Evolutionary conservation across 2,113 vertebrate genomes (phyloP).

Genomic region (Craseonycteris thonglongyai): DNA sequence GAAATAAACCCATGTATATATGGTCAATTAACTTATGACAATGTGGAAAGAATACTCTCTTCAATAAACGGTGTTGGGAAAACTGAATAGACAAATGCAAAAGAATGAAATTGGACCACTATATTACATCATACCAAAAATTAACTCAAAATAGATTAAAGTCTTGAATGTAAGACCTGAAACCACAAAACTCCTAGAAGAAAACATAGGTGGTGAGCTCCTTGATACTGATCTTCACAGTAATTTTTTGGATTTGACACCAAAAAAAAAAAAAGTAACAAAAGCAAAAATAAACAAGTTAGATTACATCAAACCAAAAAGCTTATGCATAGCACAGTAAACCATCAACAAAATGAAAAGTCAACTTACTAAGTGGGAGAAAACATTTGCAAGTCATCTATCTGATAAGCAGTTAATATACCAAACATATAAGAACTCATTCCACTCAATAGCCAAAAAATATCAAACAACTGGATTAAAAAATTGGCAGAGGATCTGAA

Average conservation of each 20-base stretch:
- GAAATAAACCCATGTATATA: neutral
- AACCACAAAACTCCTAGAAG: neutral
- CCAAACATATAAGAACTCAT: neutral
- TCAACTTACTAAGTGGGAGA: neutral
- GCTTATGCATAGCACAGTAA: neutral
- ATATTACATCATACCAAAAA: neutral
- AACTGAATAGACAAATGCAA: neutral
- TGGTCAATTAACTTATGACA: neutral
- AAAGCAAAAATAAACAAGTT: neutral
- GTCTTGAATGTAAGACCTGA: neutral
- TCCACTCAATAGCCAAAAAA: neutral
- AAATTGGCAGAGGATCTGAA: neutral
- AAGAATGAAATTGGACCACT: neutral
- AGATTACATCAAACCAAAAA: neutral
- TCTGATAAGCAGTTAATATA: neutral
- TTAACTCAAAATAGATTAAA: neutral
- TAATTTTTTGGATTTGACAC: neutral
- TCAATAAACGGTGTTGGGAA: neutral
- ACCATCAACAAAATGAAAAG: neutral
- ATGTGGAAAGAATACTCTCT: neutral
- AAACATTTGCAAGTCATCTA: neutral
- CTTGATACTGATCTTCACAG: neutral
- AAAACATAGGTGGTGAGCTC: neutral
- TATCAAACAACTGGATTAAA: neutral
- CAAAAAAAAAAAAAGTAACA: neutral